Percentiles rank a stretch among this genome's conserved stretches.
Conservation (phyloP, 2,113 vertebrate genomes). For the Syngnathoides biaculeatus region DNA sequence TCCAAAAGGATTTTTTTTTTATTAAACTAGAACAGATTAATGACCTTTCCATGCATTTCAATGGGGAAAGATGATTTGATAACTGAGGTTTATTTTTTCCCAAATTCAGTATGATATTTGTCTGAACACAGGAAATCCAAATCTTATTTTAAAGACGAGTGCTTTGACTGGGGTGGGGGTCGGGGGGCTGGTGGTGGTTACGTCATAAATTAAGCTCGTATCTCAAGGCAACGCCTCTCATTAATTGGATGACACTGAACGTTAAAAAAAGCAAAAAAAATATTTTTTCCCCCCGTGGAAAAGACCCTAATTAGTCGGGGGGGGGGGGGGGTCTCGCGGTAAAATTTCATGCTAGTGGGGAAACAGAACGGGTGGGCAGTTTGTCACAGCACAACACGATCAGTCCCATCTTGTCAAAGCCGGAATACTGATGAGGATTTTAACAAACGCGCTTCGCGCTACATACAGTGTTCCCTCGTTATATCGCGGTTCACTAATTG, state of each 20-base stretch:
- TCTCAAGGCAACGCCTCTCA: neutral
- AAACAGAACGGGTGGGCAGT: conserved; percentile 55
- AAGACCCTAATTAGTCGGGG: neutral
- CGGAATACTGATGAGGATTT: neutral
- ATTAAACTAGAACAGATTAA: too few species aligned
- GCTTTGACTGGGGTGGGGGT: too few species aligned
- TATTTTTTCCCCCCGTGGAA: neutral
- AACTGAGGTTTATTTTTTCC: too few species aligned
- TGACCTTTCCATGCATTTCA: too few species aligned
- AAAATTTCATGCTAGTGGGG: conserved; percentile 21
- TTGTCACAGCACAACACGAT: conserved; percentile 40
- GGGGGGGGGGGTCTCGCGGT: conserved; percentile 6
- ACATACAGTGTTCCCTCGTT: neutral
- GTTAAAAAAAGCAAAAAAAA: neutral
- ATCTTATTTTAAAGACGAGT: too few species aligned
- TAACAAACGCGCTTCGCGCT: neutral
- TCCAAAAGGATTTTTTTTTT: too few species aligned
- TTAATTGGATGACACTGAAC: neutral
- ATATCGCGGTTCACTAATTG: too few species aligned
- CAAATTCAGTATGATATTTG: too few species aligned
- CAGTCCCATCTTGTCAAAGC: neutral
- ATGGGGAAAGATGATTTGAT: too few species aligned
- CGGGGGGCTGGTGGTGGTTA: too few species aligned
- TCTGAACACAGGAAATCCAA: too few species aligned
- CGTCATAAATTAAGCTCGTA: neutral